A percentile compares a stretch with the other conserved stretches of the same genome.
Evolutionary conservation across 2,797 vertebrate species (phyloP).

Genomic region (Siniperca scherzeri): DNA sequence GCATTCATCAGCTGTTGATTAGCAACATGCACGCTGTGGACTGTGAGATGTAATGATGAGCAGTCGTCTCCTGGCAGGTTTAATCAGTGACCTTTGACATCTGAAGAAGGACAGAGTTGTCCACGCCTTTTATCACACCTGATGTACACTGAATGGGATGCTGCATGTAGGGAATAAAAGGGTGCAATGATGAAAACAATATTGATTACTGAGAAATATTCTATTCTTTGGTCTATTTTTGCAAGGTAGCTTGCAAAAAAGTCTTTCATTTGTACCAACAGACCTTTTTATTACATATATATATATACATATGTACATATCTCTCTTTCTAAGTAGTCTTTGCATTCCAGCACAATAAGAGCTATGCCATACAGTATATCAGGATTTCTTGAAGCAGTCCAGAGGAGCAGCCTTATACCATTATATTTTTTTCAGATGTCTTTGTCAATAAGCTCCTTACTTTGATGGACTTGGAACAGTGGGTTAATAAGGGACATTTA

Average conservation of each 20-base stretch:
- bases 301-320: neutral
- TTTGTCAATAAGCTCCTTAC: conserved; percentile 53
- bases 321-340: neutral
- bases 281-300: conserved; percentile 28
- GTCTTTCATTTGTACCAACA: neutral
- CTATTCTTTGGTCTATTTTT: neutral
- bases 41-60: conserved; percentile 29
- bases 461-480: conserved; percentile 49
- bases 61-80: conserved; percentile 23
- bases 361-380: conserved; percentile 9
- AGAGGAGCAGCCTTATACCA: conserved; percentile 46
- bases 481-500: conserved; percentile 53
- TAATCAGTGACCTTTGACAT: conserved; percentile 55
- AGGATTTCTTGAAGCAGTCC: conserved; percentile 52
- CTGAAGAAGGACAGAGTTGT: conserved; percentile 5
- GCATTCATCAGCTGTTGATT: conserved; percentile 69
- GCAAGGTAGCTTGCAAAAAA: neutral
- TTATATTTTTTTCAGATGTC: conserved; percentile 58
- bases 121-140: conserved; percentile 7
- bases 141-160: neutral
- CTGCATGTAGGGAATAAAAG: neutral
- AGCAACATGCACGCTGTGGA: conserved; percentile 29
- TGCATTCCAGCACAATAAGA: conserved; percentile 41
- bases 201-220: neutral
- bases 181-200: neutral